phyloP scores from a whole-genome alignment of 1,140 invertebrate species.

The Apis cerana region DNA sequence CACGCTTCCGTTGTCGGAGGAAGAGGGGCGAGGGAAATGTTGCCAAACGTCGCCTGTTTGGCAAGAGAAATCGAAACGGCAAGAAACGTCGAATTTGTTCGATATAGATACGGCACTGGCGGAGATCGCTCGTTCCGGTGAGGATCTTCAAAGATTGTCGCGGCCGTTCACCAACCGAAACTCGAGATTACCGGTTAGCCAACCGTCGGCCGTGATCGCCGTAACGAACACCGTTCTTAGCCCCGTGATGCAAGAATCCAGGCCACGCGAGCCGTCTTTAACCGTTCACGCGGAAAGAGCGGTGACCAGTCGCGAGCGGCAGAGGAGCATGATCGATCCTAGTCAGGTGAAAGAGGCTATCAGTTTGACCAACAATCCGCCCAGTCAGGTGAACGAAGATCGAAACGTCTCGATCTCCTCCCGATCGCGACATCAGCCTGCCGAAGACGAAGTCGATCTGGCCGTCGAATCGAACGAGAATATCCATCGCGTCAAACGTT shows the following conservation, averaged over 20 bases:
- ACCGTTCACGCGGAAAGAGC: slow-evolving; percentile 74
- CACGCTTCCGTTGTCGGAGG: slow-evolving; percentile 62
- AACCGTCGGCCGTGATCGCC: slow-evolving; percentile 76
- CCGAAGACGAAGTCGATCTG: slow-evolving; percentile 14
- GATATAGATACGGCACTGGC: slow-evolving; percentile 76
- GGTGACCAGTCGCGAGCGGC: slow-evolving; percentile 76
- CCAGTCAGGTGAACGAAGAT: slow-evolving; percentile 70
- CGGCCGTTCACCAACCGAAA: slow-evolving; percentile 65
- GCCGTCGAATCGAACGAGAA: slow-evolving; percentile 21
- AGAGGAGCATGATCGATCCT: slow-evolving; percentile 81
- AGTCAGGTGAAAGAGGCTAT: slow-evolving; percentile 77
- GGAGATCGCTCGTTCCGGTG: slow-evolving; percentile 76
- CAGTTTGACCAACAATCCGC: slow-evolving; percentile 72
- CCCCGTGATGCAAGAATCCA: slow-evolving; percentile 79
- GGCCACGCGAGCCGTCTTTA: slow-evolving; percentile 71
- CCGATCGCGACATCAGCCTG: not conserved
- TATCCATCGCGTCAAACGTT: not conserved
- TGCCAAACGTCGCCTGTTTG: slow-evolving; percentile 70
- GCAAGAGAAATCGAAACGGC: slow-evolving; percentile 77
- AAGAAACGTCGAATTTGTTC: slow-evolving; percentile 51
- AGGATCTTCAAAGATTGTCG: slow-evolving; percentile 78
- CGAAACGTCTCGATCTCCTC: not conserved
- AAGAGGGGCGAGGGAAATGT: slow-evolving; percentile 59
- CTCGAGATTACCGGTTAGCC: slow-evolving; percentile 72
- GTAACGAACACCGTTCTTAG: slow-evolving; percentile 79